Evolutionary conservation across 2,113 vertebrate genomes (phyloP), one percentile per base, ranked within the genome.

Genomic region (Sceloporus undulatus): DNA sequence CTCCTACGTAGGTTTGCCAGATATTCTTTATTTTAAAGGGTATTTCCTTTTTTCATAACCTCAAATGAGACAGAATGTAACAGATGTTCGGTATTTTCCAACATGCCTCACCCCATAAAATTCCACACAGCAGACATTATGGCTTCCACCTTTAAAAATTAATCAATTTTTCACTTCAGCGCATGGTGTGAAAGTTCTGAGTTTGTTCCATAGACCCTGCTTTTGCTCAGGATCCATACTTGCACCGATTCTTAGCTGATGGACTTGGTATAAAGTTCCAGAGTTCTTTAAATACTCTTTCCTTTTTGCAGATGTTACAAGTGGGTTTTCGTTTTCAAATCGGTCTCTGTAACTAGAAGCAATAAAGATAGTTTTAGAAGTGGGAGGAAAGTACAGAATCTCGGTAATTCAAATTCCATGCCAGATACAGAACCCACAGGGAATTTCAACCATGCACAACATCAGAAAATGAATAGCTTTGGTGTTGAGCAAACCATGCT

Each of bases 21-120:
- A 48, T 62, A 81, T 21, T 29, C 16, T 52, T 83, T 70, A n/a
- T 52, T 83, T 71, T 70, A 71, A 29, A 52, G 65, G 48, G 48
- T 48, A 82, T 70, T 59, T 38, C 25, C 13, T 34, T 48, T 83
- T 83, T 71, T 54, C 66, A 71, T 83, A 71, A 81, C 7, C n/a
- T 34, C 56, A 38, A 62, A 65, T 81, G 56, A 81, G 56, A 38
- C 18, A 62, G 79, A 81, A 65, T 81, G 79, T 65, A 65, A 71
- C 82, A 71, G 66, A 71, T 84, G 66, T 54, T 54, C 8, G 54
- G 10, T 73, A 23, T 84, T 84, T 52, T n/a, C 42, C 68, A 84
- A 23, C 18, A 73, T 73, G 3, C 79, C 16, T n/a, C 71, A 54
- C 68, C 42, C 82, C 68, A 73, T 84, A 84, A 84, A 54, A 71